These are phyloP conservation scores for Cygnus buccinator DNA, from an alignment of 2,113 vertebrate species.

Conservation along the genomic window DNA sequence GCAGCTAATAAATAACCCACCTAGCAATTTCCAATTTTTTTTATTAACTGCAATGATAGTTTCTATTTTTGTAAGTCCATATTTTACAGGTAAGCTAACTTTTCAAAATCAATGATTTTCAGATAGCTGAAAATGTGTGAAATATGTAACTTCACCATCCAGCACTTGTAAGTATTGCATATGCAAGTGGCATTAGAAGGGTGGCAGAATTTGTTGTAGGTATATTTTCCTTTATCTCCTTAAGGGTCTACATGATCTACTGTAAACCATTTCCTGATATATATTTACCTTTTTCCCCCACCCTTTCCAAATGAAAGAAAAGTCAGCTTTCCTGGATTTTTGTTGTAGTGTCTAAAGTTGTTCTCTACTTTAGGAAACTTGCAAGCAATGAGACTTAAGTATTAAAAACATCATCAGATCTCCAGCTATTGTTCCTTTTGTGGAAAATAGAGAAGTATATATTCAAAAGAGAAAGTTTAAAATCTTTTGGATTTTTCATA, in stretches of 20 bases:
- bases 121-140: not conserved
- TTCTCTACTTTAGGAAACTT: not conserved
- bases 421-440: not conserved
- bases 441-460: not conserved
- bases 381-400: not conserved
- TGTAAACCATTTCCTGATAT: not conserved
- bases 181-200: not conserved
- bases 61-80: not conserved
- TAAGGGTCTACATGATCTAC: not conserved
- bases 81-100: not conserved
- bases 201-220: not conserved
- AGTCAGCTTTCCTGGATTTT: not conserved
- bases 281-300: not conserved
- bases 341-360: not conserved
- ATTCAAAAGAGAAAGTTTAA: not conserved
- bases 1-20: not conserved
- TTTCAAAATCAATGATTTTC: not conserved
- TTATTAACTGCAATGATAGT: not conserved
- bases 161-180: not conserved
- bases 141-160: not conserved
- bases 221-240: not conserved
- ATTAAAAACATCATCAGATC: not conserved
- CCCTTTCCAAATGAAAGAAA: not conserved
- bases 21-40: not conserved
- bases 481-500: not conserved